phyloP scores from a whole-genome alignment of 2,888 invertebrate species.

The Drosophila subquinaria region DNA sequence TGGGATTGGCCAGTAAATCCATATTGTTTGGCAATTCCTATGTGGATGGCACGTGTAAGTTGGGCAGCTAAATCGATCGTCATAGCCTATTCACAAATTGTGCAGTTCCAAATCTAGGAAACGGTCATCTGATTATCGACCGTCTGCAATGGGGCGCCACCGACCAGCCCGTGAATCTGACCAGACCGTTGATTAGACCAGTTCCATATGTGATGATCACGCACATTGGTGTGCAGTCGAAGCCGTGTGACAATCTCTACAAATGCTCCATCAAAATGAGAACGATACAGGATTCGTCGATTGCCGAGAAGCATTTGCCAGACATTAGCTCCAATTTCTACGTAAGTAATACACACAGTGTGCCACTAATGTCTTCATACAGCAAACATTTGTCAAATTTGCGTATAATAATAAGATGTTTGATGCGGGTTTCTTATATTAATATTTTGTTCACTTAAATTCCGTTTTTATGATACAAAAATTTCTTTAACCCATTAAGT shows the following conservation, averaged over 20 bases:
- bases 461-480: too few relatives aligned
- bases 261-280: constrained; percentile 86
- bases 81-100: constrained; percentile 70
- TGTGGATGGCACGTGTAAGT: constrained; percentile 85
- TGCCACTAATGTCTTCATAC: too few relatives aligned
- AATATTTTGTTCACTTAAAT: too few relatives aligned
- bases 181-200: constrained; percentile 82
- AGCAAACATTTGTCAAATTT: too few relatives aligned
- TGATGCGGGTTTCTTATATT: too few relatives aligned
- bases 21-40: constrained; percentile 84
- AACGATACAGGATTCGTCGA: constrained; percentile 86
- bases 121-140: constrained; percentile 85
- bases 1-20: constrained; percentile 29
- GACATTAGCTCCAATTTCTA: constrained; percentile 86
- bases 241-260: constrained; percentile 84
- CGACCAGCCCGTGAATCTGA: constrained; percentile 66
- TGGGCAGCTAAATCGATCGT: constrained; percentile 28
- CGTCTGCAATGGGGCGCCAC: constrained; percentile 85
- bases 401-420: too few relatives aligned
- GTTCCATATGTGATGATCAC: constrained; percentile 86
- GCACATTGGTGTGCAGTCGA: constrained; percentile 86
- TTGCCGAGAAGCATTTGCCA: constrained; percentile 83
- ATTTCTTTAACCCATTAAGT: too few relatives aligned
- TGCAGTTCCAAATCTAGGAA: constrained; percentile 85
- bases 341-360: constrained; percentile 80